Evolutionary conservation across 2,888 invertebrate genomes (phyloP).

Genomic region (Glaucopsyche alexis): DNA sequence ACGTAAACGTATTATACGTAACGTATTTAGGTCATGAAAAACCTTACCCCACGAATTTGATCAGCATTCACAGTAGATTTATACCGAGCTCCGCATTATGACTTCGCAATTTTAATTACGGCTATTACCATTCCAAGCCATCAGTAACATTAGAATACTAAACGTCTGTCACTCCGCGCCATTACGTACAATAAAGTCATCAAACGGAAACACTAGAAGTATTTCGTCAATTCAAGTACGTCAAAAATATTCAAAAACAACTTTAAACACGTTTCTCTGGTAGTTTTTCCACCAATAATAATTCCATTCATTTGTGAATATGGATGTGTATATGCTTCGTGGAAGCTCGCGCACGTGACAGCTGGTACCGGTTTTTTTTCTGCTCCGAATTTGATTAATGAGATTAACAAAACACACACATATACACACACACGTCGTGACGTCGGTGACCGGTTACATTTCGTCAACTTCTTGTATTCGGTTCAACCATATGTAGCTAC

Average conservation of each 20-base stretch:
- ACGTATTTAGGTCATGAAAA: not conserved
- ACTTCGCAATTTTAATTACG: not conserved
- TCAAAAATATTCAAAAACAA: not conserved
- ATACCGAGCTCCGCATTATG: not conserved
- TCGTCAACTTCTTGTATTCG: not conserved
- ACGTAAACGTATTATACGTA: not conserved
- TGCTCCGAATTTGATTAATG: not conserved
- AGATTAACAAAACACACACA: not conserved
- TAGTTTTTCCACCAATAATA: not conserved
- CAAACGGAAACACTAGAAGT: not conserved
- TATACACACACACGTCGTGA: not conserved
- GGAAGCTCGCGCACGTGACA: not conserved
- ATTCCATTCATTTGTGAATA: slow-evolving; percentile 6
- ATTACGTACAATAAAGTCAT: not conserved
- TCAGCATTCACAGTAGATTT: not conserved
- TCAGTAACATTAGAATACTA: not conserved
- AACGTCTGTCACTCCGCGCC: not conserved
- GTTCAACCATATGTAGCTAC: not conserved
- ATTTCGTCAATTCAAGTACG: not conserved
- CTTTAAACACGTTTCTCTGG: not conserved
- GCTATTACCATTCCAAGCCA: not conserved
- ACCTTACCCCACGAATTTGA: not conserved
- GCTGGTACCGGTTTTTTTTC: not conserved
- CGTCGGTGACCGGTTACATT: not conserved
- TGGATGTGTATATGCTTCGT: not conserved